Evolutionary conservation across 2,113 vertebrate species (phyloP).

Genomic region (Heliornis fulica): DNA sequence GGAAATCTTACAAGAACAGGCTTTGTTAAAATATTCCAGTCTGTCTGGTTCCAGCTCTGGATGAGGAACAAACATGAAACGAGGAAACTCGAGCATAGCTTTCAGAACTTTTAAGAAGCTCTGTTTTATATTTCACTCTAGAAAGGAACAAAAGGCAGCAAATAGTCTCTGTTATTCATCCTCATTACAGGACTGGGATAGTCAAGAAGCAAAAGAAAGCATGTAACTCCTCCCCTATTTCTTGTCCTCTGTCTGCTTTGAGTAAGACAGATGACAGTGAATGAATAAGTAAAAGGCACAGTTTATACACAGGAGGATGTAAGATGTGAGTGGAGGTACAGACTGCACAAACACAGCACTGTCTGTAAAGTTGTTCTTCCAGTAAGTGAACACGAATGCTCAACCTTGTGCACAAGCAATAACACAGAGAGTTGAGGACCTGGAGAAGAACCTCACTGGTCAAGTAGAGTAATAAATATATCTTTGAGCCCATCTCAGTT

Average conservation of each 20-base stretch:
- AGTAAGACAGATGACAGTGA: neutral
- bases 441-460: neutral
- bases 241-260: neutral
- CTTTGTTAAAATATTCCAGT: constrained; percentile 30
- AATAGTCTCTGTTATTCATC: constrained; percentile 45
- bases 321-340: neutral
- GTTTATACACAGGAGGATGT: neutral
- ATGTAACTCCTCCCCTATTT: neutral
- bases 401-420: neutral
- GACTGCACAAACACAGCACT: neutral
- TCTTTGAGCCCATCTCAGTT: neutral
- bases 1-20: constrained; percentile 53
- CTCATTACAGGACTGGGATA: neutral
- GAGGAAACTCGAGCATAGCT: neutral
- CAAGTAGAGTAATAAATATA: neutral
- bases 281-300: constrained; percentile 3
- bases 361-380: neutral
- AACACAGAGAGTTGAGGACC: neutral
- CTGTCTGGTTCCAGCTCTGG: constrained; percentile 17
- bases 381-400: neutral
- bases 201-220: neutral
- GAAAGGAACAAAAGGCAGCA: constrained; percentile 37
- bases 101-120: constrained; percentile 29
- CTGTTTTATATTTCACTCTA: constrained; percentile 29
- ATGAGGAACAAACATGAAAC: constrained; percentile 25